Percentiles rank a stretch among this genome's conserved stretches.
phyloP scores from a whole-genome alignment of 2,113 vertebrate species.

The Ailurus styani region DNA sequence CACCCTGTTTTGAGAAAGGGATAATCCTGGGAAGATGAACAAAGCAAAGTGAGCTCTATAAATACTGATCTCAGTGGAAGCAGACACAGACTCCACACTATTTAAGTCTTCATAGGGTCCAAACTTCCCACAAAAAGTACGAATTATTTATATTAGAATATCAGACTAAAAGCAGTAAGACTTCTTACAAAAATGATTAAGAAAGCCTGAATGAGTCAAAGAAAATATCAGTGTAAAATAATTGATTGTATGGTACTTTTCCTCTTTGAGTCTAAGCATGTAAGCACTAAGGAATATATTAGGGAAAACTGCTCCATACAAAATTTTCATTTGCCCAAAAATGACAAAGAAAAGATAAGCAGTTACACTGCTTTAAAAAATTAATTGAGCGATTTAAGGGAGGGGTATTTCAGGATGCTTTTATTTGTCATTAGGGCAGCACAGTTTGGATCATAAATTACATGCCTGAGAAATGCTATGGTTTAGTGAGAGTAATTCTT shows the following conservation, averaged over 20 bases:
- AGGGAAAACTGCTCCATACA: neutral
- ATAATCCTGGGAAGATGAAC: neutral
- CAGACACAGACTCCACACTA: neutral
- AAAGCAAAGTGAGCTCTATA: neutral
- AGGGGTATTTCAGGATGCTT: neutral
- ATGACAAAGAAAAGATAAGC: neutral
- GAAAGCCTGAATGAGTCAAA: neutral
- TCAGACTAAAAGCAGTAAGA: neutral
- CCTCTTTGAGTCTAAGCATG: conserved; percentile 1
- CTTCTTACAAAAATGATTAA: neutral
- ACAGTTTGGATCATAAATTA: neutral
- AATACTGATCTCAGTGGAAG: neutral
- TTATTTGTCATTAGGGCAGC: neutral
- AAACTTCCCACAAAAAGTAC: neutral
- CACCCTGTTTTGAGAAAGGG: neutral
- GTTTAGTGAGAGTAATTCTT: neutral
- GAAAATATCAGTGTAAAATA: neutral
- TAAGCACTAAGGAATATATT: neutral
- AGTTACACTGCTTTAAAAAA: neutral
- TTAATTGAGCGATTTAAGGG: neutral
- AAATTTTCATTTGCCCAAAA: neutral
- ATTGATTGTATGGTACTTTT: neutral
- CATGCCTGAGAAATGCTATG: neutral
- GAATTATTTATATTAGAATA: neutral
- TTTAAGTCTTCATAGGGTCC: neutral